Percentiles rank a stretch among this genome's conserved stretches.
These are phyloP conservation scores for Pristis pectinata DNA, from an alignment of 2,797 vertebrate genomes.

Conservation along the genomic window DNA sequence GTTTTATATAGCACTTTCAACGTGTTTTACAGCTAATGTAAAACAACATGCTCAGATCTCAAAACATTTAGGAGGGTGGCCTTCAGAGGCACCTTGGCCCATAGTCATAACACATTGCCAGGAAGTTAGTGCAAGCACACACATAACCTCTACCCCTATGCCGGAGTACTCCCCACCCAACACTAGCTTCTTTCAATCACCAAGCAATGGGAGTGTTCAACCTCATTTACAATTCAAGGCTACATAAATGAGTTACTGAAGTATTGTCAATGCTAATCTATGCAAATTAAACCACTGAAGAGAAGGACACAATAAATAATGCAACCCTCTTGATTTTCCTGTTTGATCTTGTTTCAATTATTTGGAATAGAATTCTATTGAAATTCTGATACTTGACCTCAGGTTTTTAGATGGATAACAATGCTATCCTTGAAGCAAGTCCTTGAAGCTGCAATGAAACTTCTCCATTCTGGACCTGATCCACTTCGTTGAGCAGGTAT, in stretches of 20 bases:
- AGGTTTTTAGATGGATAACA: background rate
- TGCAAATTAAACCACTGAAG: background rate
- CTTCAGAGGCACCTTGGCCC: no score
- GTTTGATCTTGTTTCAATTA: background rate
- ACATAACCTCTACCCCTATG: background rate
- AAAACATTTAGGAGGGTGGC: no score
- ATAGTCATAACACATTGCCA: background rate
- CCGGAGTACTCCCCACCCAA: no score
- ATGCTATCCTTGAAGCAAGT: background rate
- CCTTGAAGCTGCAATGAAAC: background rate
- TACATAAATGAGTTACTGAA: background rate
- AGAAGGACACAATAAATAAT: background rate
- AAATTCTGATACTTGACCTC: background rate
- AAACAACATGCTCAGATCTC: no score
- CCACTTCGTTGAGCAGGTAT: background rate
- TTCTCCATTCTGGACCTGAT: background rate
- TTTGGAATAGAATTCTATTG: background rate
- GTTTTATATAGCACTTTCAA: no score
- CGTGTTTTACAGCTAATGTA: no score
- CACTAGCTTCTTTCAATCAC: background rate
- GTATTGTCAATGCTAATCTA: background rate
- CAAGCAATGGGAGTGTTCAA: background rate
- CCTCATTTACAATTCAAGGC: background rate
- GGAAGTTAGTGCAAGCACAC: background rate
- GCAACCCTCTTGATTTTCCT: background rate